Percentiles rank a stretch among this genome's conserved stretches.
Conservation (phyloP, 2,113 vertebrate species). For the Sinocyclocheilus anshuiensis region DNA sequence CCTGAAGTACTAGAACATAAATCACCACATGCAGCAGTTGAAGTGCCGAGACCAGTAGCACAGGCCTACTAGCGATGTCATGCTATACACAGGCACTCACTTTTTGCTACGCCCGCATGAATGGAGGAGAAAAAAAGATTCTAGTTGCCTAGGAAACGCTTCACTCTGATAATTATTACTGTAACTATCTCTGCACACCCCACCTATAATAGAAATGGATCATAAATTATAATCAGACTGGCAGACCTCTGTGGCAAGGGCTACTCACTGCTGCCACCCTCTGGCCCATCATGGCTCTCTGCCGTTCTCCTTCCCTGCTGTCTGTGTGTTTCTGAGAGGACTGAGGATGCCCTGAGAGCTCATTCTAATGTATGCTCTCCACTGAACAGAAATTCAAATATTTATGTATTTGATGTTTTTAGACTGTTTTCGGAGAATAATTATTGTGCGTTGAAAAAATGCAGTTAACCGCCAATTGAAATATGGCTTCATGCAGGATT, state of each 20-base stretch:
- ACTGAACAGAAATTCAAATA: slow-evolving; percentile 61
- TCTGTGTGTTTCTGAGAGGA: slow-evolving; percentile 14
- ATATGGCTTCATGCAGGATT: slow-evolving; percentile 74
- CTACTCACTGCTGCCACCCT: slow-evolving; percentile 86
- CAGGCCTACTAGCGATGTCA: slow-evolving; percentile 82
- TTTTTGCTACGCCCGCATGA: slow-evolving; percentile 76
- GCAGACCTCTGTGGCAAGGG: slow-evolving; percentile 80
- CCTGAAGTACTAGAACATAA: slow-evolving; percentile 25
- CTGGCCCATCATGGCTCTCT: slow-evolving; percentile 64
- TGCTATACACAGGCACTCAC: slow-evolving; percentile 80
- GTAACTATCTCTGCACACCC: slow-evolving; percentile 97
- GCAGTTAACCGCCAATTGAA: slow-evolving; percentile 75
- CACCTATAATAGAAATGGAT: slow-evolving; percentile 99
- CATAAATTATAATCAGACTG: slow-evolving; percentile 92
- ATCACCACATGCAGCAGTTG: slow-evolving; percentile 52
- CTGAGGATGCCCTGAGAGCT: slow-evolving; percentile 11
- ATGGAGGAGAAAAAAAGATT: slow-evolving; percentile 70
- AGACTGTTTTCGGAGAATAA: slow-evolving; percentile 66
- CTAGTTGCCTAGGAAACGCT: slow-evolving; percentile 96
- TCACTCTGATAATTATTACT: slow-evolving; percentile 97
- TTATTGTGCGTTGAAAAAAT: slow-evolving; percentile 71
- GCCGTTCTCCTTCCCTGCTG: neutral
- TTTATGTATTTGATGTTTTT: slow-evolving; percentile 63
- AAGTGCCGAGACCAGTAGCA: slow-evolving; percentile 61
- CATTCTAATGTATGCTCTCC: slow-evolving; percentile 49